A percentile compares a stretch with the other conserved stretches of the same genome.
These are phyloP conservation scores for Chrysolina oricalcia DNA, from an alignment of 2,888 invertebrate genomes.

Conservation along the genomic window DNA sequence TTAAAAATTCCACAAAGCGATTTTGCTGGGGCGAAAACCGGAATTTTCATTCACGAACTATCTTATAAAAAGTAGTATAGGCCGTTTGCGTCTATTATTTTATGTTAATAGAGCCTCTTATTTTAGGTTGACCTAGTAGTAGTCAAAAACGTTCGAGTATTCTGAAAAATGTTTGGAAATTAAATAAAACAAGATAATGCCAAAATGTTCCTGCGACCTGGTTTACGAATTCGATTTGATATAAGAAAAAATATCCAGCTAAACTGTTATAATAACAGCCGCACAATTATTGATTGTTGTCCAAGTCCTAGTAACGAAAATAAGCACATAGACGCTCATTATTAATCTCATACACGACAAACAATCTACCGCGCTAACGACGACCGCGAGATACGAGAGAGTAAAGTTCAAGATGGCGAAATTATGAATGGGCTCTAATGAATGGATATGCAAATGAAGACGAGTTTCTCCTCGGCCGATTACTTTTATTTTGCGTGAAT, in stretches of 20 bases:
- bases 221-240: background rate
- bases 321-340: constrained; percentile 14
- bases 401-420: constrained; percentile 52
- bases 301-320: background rate
- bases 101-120: no score
- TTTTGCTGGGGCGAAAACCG: no score
- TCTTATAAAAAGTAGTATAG: no score
- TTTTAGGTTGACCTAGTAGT: no score
- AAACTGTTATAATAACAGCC: constrained; percentile 9
- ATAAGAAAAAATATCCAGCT: background rate
- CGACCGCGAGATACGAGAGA: constrained; percentile 44
- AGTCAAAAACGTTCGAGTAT: no score
- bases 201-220: background rate
- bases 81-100: no score
- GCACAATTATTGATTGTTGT: background rate
- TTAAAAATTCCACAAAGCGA: no score
- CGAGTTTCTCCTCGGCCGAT: constrained; percentile 45
- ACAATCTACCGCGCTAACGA: constrained; percentile 22
- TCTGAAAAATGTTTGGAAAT: no score
- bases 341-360: background rate
- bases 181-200: no score
- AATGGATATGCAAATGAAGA: constrained; percentile 59
- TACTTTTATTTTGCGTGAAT: constrained; percentile 52
- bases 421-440: constrained; percentile 58
- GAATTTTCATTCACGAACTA: no score